Base-by-base conservation (phyloP, 2,113 vertebrate genomes). In the Ciconia stormi region DNA sequence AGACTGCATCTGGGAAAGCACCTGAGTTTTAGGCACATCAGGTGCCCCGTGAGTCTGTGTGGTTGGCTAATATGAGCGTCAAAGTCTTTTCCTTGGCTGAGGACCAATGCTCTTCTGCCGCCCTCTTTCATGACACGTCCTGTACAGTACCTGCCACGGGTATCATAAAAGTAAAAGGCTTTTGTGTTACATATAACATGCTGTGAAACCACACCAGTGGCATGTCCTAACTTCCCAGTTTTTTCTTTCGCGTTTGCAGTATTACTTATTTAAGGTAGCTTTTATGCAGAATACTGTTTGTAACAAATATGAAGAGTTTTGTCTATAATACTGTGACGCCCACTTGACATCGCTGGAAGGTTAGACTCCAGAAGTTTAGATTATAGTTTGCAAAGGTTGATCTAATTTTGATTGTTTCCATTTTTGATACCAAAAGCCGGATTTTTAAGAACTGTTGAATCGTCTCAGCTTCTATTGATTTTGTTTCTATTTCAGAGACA, bases 41-140 rank as follows among this genome's bases (percentile, higher is more conserved):
- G 23, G 30, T 73, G 30, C 32, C 18, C 38, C 0, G 0, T 15
- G 46, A 49, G 3, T 42, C 34, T 32, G 23, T 30, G 34, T 70
- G 59, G 13, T 12, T 82, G 62, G 67, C 32, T 26, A 21, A 62
- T 6, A 50, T 3, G 10, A 36, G 16, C 2, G 0, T 27, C 27
- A 9, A n/a, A 70, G 36, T 20, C 38, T 76, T 65, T 12, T 74
- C 29, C 34, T 59, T 52, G 44, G 42, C 56, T 56, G 34, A 77
- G 30, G 44, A 77, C 12, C 0, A 3, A 22, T 30, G 61, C 13
- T 63, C 6, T 74, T 77, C 44, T 69, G 42, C 52, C 1, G 0
- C 26, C 14, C 3, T 72, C 21, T 32, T 46, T 36, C 42, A 9
- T 30, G 34, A 46, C 49, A 21, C 8, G 1, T 55, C 29, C 65